Evolutionary conservation across 1,140 invertebrate species (phyloP).

Genomic region (Asbolus verrucosus): DNA sequence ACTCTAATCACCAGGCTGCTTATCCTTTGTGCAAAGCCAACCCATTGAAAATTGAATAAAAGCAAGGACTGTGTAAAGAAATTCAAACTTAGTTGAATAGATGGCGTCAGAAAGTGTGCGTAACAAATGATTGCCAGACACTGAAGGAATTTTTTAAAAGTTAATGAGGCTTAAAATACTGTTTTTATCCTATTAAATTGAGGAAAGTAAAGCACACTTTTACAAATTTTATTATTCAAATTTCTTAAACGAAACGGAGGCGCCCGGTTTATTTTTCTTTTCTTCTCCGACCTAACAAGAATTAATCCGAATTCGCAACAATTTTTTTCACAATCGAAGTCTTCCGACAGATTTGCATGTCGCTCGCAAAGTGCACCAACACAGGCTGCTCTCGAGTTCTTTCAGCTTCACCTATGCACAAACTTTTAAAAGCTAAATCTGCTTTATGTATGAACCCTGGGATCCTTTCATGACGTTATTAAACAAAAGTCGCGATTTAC

Average conservation of each 20-base stretch:
- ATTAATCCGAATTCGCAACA: neutral
- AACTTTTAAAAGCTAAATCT: no score
- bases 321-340: neutral
- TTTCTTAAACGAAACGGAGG: conserved; percentile 3
- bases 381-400: no score
- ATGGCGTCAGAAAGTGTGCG: conserved; percentile 49
- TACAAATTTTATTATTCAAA: conserved; percentile 20
- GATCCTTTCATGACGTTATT: no score
- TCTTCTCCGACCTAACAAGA: neutral
- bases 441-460: no score
- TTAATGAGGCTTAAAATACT: conserved; percentile 52
- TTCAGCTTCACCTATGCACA: no score
- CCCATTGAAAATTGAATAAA: conserved; percentile 53
- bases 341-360: neutral
- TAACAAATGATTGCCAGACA: conserved; percentile 50
- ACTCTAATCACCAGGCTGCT: conserved; percentile 49
- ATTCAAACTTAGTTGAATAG: conserved; percentile 47
- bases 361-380: no score
- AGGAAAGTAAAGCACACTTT: conserved; percentile 14
- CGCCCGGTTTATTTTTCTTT: conserved; percentile 3
- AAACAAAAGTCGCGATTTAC: no score
- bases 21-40: conserved; percentile 45
- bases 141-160: conserved; percentile 49
- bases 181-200: conserved; percentile 49
- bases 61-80: conserved; percentile 50